A percentile compares a stretch with the other conserved stretches of the same genome.
Conservation (phyloP, 2,113 vertebrate species). For the Peromyscus californicus region DNA sequence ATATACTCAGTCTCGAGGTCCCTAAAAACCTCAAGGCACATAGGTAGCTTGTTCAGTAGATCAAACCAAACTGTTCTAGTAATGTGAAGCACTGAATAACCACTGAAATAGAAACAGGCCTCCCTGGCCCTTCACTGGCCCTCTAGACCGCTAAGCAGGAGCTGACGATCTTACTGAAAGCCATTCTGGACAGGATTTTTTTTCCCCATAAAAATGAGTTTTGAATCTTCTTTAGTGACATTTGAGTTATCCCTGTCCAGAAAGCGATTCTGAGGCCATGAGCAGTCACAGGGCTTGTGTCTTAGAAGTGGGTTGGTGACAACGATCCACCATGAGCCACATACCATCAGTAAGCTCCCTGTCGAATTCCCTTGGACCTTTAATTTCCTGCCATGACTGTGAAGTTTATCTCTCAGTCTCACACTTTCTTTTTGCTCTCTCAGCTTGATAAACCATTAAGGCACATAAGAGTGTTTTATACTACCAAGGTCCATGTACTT, state of each 20-base stretch:
- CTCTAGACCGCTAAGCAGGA: background rate
- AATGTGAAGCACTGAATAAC: background rate
- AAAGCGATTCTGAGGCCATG: background rate
- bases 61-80: background rate
- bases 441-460: conserved; percentile 20
- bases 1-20: background rate
- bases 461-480: background rate
- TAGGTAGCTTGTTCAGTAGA: background rate
- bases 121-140: background rate
- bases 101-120: background rate
- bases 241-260: background rate
- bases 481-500: background rate
- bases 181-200: background rate
- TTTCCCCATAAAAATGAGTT: background rate
- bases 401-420: background rate
- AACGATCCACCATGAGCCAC: background rate
- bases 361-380: background rate
- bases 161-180: background rate
- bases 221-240: conserved; percentile 23
- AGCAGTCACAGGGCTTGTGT: background rate
- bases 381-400: background rate
- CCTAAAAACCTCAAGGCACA: background rate
- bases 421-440: background rate
- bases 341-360: background rate
- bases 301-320: background rate